A percentile compares a stretch with the other conserved stretches of the same genome.
Conservation (phyloP, 2,797 vertebrate genomes). For the Syncerus caffer region DNA sequence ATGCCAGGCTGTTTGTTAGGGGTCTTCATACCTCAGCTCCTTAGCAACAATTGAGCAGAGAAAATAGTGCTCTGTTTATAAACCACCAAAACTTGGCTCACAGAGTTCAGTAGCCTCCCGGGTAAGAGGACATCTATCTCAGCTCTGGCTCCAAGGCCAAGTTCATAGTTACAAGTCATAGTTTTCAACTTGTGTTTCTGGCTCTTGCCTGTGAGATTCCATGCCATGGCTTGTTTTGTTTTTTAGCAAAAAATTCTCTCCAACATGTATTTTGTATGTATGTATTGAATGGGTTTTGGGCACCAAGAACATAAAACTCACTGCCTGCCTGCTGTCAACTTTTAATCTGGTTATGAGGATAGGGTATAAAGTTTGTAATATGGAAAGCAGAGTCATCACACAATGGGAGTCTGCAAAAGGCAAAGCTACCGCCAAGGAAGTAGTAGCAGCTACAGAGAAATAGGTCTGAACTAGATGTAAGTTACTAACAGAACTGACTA, state of each 20-base stretch:
- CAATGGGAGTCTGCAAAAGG: not conserved
- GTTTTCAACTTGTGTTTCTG: not conserved
- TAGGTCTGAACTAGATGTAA: not conserved
- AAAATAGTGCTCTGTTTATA: not conserved
- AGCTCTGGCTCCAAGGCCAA: not conserved
- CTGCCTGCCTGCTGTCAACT: not conserved
- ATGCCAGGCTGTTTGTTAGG: not conserved
- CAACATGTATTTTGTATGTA: constrained; percentile 12
- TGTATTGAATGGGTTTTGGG: constrained; percentile 39
- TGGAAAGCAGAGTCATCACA: not conserved
- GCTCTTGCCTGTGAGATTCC: not conserved
- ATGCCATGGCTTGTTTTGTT: not conserved
- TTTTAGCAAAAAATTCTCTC: not conserved
- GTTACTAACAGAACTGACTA: not conserved
- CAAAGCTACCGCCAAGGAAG: not conserved
- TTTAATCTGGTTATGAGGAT: not conserved
- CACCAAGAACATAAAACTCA: constrained; percentile 7
- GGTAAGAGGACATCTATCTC: not conserved
- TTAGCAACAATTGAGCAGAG: not conserved
- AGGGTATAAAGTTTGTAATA: not conserved
- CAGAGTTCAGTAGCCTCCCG: not conserved
- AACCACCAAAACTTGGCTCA: not conserved
- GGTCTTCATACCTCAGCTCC: not conserved
- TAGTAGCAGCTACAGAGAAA: not conserved
- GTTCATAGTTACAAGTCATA: not conserved